Percentiles rank a stretch among this genome's conserved stretches.
These are phyloP conservation scores for Anhinga anhinga DNA, from an alignment of 2,113 vertebrate species.

Conservation along the genomic window DNA sequence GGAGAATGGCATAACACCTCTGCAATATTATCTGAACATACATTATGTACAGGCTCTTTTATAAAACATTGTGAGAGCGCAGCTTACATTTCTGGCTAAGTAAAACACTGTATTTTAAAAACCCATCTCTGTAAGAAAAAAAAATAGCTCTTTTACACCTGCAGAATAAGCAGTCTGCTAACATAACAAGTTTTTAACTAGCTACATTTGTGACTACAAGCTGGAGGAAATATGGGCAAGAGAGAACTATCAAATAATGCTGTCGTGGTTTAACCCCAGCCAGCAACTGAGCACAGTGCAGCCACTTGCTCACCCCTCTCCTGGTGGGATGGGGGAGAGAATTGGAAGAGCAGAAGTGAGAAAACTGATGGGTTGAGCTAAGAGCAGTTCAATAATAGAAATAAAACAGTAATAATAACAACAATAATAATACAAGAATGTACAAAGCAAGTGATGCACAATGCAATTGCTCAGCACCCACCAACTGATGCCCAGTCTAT, in stretches of 20 bases:
- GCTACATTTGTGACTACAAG: not conserved
- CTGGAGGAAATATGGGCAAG: not conserved
- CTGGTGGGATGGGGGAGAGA: too few species aligned
- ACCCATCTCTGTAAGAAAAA: not conserved
- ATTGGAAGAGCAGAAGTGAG: too few species aligned
- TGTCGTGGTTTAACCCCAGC: too few species aligned
- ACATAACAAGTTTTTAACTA: not conserved
- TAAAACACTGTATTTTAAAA: not conserved
- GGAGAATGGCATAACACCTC: not conserved
- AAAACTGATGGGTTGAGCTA: too few species aligned
- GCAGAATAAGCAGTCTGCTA: not conserved
- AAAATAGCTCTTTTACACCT: not conserved
- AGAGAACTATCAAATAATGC: not conserved
- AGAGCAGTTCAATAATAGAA: too few species aligned
- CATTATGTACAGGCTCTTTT: not conserved
- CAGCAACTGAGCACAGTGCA: too few species aligned
- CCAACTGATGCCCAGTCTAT: too few species aligned
- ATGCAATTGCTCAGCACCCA: too few species aligned
- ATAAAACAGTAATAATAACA: too few species aligned
- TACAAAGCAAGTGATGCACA: too few species aligned
- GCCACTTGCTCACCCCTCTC: too few species aligned
- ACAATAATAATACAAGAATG: too few species aligned
- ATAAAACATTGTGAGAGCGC: not conserved
- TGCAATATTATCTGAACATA: not conserved
- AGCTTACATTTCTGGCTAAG: not conserved